phyloP scores from a whole-genome alignment of 92 coral and sea anemone species.

The Umimayanthus kanabou region DNA sequence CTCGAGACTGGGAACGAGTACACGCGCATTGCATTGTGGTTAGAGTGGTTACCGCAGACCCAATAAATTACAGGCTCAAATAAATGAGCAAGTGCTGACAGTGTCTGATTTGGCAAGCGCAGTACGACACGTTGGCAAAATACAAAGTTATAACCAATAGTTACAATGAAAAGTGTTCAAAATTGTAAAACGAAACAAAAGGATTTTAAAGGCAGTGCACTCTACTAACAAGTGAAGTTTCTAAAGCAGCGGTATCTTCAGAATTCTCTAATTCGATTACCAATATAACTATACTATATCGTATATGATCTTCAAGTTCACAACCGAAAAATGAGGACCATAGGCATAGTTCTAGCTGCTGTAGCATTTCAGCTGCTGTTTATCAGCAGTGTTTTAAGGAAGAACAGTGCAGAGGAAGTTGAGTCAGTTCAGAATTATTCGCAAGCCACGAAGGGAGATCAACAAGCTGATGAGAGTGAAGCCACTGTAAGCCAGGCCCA shows the following conservation, averaged over 20 bases:
- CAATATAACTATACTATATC: too few species aligned
- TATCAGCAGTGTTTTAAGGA: neutral
- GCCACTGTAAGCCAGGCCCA: neutral
- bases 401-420: neutral
- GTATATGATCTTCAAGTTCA: too few species aligned
- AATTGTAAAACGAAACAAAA: neutral
- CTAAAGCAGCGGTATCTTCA: neutral
- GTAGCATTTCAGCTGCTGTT: conserved; percentile 23
- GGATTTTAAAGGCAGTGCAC: neutral
- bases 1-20: conserved; percentile 31
- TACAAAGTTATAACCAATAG: neutral
- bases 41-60: neutral
- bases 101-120: neutral
- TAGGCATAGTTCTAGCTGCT: neutral
- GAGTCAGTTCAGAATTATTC: neutral
- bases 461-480: neutral
- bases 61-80: neutral
- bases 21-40: conserved; percentile 53
- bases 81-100: neutral
- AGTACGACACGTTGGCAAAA: conserved; percentile 33
- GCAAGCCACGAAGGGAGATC: neutral
- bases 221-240: neutral
- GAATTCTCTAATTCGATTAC: neutral
- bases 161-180: neutral
- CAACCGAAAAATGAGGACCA: conserved; percentile 8